Conservation (phyloP, 92 coral and sea anemone genomes). For the Phenganax stokvisi region DNA sequence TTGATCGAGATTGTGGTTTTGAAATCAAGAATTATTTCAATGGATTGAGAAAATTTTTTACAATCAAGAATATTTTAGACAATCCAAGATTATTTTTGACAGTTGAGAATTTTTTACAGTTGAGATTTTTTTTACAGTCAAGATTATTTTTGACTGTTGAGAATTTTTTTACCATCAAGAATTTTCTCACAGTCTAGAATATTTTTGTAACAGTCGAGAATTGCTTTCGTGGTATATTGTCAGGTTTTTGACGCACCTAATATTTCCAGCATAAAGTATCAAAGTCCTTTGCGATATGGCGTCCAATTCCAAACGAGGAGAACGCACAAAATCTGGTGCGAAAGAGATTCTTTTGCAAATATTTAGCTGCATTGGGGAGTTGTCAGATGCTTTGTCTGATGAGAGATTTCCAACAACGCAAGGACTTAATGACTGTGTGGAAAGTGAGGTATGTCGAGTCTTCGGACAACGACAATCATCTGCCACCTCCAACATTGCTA, state of each 20-base stretch:
- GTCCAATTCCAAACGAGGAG: neutral
- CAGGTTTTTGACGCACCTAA: neutral
- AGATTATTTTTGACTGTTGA: neutral
- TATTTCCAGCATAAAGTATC: neutral
- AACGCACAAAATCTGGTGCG: neutral
- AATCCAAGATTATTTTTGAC: too few species aligned
- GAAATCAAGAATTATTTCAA: too few species aligned
- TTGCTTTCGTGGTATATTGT: neutral
- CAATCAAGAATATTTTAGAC: too few species aligned
- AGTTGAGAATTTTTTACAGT: neutral
- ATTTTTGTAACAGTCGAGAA: neutral
- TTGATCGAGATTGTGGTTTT: too few species aligned
- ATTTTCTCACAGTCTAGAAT: constrained; percentile 12
- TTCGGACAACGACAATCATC: constrained; percentile 2
- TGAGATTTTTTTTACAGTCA: neutral
- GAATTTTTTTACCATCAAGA: neutral
- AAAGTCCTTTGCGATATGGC: neutral
- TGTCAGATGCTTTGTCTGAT: neutral
- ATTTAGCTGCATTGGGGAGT: constrained; percentile 4
- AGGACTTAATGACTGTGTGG: neutral
- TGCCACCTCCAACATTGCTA: neutral
- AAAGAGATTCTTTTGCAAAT: neutral
- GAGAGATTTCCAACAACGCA: neutral
- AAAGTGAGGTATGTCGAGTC: neutral
- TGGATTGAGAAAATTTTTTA: too few species aligned